A percentile compares a stretch with the other conserved stretches of the same genome.
Conservation (phyloP, 2,797 vertebrate genomes). For the Loris lydekkerianus region DNA sequence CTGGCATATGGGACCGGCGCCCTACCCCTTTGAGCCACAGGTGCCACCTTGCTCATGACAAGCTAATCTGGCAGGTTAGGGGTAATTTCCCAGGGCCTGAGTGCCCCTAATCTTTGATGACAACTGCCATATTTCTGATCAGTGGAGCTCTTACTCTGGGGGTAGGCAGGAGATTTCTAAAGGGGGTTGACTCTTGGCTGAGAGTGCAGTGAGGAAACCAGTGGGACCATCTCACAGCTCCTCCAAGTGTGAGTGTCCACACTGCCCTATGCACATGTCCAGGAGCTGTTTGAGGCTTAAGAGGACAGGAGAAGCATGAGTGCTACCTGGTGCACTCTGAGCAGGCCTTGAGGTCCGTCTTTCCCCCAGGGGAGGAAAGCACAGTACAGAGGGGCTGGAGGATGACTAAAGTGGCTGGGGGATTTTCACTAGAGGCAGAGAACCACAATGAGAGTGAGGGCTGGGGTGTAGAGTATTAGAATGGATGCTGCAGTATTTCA, state of each 20-base stretch:
- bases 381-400: not conserved
- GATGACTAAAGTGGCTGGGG: not conserved
- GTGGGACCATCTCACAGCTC: not conserved
- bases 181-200: not conserved
- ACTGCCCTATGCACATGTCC: constrained; percentile 92
- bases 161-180: not conserved
- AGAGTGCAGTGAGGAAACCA: not conserved
- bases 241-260: constrained; percentile 89
- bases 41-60: not conserved
- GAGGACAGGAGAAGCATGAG: constrained; percentile 89
- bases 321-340: constrained; percentile 87
- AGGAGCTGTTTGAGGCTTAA: constrained; percentile 94
- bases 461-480: not conserved
- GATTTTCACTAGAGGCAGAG: not conserved
- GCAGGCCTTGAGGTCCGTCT: not conserved
- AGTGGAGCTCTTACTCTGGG: not conserved
- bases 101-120: constrained; percentile 85
- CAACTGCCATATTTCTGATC: constrained; percentile 87
- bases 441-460: not conserved
- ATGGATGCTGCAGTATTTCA: not conserved
- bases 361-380: not conserved
- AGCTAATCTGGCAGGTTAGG: not conserved
- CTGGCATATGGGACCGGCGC: no score
- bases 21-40: no score
- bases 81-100: not conserved